phyloP scores from a whole-genome alignment of 2,888 invertebrate genomes.

The Miltochrista miniata region DNA sequence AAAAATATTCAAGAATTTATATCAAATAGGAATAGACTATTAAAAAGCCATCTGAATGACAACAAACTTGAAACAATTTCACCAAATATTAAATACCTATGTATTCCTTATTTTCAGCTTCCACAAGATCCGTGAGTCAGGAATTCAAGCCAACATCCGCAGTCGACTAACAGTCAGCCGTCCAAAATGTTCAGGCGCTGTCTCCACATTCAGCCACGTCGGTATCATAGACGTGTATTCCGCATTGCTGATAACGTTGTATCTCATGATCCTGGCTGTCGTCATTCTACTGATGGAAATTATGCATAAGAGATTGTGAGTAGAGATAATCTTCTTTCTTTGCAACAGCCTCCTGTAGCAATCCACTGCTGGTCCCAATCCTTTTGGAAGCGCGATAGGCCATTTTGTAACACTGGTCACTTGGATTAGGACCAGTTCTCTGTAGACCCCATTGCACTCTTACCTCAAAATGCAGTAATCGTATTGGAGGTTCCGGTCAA shows the following conservation, averaged over 20 bases:
- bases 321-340: constrained; percentile 5
- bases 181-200: constrained; percentile 82
- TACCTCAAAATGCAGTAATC: too few relatives aligned
- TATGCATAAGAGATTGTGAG: constrained; percentile 61
- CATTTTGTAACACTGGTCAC: too few relatives aligned
- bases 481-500: too few relatives aligned
- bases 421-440: too few relatives aligned
- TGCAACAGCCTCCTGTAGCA: too few relatives aligned
- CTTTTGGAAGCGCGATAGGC: too few relatives aligned
- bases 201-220: constrained; percentile 85
- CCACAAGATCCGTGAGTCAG: constrained; percentile 80
- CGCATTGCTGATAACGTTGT: constrained; percentile 76
- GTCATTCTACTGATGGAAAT: constrained; percentile 67
- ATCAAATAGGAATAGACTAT: too few relatives aligned
- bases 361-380: too few relatives aligned
- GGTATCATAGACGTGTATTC: constrained; percentile 83
- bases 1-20: too few relatives aligned
- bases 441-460: too few relatives aligned
- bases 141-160: constrained; percentile 76
- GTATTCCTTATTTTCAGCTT: constrained; percentile 45
- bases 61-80: too few relatives aligned
- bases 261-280: constrained; percentile 69
- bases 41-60: too few relatives aligned
- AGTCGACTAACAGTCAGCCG: constrained; percentile 83
- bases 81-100: not conserved